Evolutionary conservation across 2,888 invertebrate species (phyloP), one percentile per base, ranked within the genome.

Genomic region (Yponomeuta malinellus): DNA sequence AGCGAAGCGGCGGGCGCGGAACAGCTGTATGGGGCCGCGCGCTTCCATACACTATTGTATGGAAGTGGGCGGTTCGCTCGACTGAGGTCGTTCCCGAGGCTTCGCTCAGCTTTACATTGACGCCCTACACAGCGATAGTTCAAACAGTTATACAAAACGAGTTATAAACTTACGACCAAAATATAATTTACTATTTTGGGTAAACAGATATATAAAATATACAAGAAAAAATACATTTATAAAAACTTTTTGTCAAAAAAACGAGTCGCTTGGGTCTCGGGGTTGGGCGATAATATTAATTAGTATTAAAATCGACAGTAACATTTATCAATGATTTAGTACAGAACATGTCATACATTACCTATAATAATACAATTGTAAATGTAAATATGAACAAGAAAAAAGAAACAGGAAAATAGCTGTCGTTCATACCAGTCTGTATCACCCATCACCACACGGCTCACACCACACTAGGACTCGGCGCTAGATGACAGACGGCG

Each of bases 401-500:
- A 59, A 59, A 59, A 59, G 2, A 59, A 12, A 15, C 12, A 59
- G 2, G 15, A 59, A 59, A 59, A 59, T 59, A 59, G 52, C 12
- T 15, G 52, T 15, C 52, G 12, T 59, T 12, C 52, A 59, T 59
- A 59, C 15, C 52, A 59, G 31, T 43, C 12, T 37, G 33, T 43
- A 67, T 37, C 12, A 67, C 15, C 43, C 33, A 37, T n/a, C 70
- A 69, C 48, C 71, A 66, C 31, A 43, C 8, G 8, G 52, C 67
- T 48, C 71, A 70, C 73, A 74, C 74, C 31, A 23, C 65, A 65
- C 52, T 71, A 52, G 33, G 33, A 72, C 79, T 79, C 79, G 79
- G 71, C 29, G 74, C 70, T 74, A 74, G 48, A 64, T 63, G 48
- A 48, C 37, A 65, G 70, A 43, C 33, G 37, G 66, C 31, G 63